Evolutionary conservation across 2,888 invertebrate genomes (phyloP).

Genomic region (Eristalinus aeneus): DNA sequence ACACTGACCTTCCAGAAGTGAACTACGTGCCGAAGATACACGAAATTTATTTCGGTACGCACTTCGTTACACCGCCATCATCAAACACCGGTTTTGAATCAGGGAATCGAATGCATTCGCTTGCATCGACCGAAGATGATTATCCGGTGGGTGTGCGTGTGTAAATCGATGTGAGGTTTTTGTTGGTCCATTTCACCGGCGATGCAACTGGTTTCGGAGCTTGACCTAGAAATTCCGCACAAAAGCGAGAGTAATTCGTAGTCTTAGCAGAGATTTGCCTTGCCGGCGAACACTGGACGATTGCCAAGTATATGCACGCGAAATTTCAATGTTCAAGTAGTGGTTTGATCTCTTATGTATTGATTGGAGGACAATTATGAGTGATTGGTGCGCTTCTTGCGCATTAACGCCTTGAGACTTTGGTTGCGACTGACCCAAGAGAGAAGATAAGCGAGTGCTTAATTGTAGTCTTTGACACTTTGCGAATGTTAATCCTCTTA

Average conservation of each 20-base stretch:
- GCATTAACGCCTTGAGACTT: neutral
- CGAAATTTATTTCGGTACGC: neutral
- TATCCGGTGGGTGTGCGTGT: neutral
- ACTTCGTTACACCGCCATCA: neutral
- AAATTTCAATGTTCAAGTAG: neutral
- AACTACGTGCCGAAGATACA: neutral
- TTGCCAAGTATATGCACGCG: neutral
- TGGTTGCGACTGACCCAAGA: neutral
- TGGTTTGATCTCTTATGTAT: neutral
- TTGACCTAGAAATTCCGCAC: slow-evolving; percentile 15
- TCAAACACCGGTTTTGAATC: neutral
- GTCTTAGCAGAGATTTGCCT: neutral
- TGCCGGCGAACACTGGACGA: neutral
- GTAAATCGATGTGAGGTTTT: neutral
- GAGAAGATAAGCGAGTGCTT: neutral
- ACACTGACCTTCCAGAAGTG: slow-evolving; percentile 2
- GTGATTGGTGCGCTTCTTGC: neutral
- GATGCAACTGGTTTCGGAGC: neutral
- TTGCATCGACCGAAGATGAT: neutral
- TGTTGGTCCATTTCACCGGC: neutral
- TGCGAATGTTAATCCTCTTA: neutral
- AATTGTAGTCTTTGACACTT: neutral
- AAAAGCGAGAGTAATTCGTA: neutral
- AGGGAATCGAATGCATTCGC: neutral
- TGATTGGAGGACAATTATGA: neutral